Evolutionary conservation across 2,113 vertebrate species (phyloP).

Genomic region (Bothrops jararaca): DNA sequence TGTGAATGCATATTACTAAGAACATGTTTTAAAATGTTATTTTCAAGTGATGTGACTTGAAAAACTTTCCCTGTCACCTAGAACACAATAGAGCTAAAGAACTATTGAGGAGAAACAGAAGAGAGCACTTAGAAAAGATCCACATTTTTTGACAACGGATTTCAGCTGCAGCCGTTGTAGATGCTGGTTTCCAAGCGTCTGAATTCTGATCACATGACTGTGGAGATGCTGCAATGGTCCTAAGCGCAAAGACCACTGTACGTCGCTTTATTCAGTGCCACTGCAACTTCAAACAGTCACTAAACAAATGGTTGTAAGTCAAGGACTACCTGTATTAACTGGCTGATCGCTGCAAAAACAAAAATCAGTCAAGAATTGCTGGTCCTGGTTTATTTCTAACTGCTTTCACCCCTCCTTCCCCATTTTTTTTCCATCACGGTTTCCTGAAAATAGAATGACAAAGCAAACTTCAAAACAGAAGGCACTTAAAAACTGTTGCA

Average conservation of each 20-base stretch:
- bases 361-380: neutral
- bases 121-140: neutral
- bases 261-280: neutral
- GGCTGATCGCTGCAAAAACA: neutral
- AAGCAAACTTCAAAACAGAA: neutral
- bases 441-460: neutral
- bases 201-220: neutral
- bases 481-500: neutral
- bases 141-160: neutral
- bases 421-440: neutral
- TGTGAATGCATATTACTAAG: neutral
- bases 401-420: neutral
- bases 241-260: neutral
- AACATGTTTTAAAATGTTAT: neutral
- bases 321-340: neutral
- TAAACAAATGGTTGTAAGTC: neutral
- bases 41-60: neutral
- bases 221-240: neutral
- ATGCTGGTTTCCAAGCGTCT: neutral
- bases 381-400: neutral
- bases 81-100: neutral
- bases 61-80: neutral
- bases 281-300: neutral
- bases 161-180: neutral
- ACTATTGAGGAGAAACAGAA: neutral